Evolutionary conservation across 2,113 vertebrate species (phyloP).

Genomic region (Spea bombifrons): DNA sequence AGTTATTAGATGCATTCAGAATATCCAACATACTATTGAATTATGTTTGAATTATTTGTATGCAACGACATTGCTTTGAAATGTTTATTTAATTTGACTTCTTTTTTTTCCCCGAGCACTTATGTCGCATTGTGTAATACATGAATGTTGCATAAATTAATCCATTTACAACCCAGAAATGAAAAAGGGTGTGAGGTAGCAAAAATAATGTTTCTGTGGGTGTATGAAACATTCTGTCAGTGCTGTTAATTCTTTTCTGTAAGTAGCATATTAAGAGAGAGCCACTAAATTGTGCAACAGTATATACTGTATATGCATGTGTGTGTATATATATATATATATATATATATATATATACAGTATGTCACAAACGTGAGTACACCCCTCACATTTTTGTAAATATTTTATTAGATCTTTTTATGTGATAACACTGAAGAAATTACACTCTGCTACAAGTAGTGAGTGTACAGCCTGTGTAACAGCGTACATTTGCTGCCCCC

Average conservation of each 20-base stretch:
- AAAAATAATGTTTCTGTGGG: too few species aligned
- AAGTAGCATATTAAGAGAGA: background rate
- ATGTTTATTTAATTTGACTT: constrained; percentile 39
- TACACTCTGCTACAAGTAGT: too few species aligned
- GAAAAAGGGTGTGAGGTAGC: constrained; percentile 12
- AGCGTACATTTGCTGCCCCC: too few species aligned
- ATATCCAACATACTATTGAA: constrained; percentile 38
- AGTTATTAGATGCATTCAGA: constrained; percentile 51
- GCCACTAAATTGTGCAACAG: too few species aligned
- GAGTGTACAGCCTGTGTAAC: too few species aligned
- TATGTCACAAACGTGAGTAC: too few species aligned
- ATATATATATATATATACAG: too few species aligned
- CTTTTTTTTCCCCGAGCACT: constrained; percentile 28
- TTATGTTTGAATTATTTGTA: constrained; percentile 48
- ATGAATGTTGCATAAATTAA: constrained; percentile 37
- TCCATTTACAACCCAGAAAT: constrained; percentile 11
- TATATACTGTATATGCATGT: too few species aligned
- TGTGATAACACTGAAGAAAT: too few species aligned
- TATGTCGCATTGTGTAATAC: constrained; percentile 25
- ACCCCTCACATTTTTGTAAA: too few species aligned
- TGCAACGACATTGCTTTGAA: constrained; percentile 31
- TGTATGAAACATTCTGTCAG: background rate
- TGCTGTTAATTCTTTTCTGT: constrained; percentile 11
- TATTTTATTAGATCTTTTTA: too few species aligned
- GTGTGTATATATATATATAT: too few species aligned